Conservation (phyloP, 1,140 invertebrate species). For the Zaprionus camerounensis region DNA sequence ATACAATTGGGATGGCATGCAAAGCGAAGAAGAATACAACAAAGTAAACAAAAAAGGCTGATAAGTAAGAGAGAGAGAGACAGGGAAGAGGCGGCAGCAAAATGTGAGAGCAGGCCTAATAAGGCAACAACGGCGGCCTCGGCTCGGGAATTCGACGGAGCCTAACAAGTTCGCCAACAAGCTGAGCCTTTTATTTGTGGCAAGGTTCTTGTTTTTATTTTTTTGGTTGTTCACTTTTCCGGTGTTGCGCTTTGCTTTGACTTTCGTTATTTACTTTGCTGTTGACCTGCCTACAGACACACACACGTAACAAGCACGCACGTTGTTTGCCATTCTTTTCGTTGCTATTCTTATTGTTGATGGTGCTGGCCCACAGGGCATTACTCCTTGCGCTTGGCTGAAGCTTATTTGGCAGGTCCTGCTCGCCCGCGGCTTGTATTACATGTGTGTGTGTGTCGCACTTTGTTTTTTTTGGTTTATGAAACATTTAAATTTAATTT, state of each 20-base stretch:
- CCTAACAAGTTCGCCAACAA: constrained; percentile 29
- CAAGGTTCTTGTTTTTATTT: constrained; percentile 16
- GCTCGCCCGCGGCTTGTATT: background rate
- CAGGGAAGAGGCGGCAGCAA: background rate
- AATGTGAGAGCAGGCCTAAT: constrained; percentile 16
- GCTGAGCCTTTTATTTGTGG: constrained; percentile 26
- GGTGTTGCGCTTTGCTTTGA: constrained; percentile 50
- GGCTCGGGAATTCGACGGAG: background rate
- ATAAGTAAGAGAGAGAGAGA: constrained; percentile 33
- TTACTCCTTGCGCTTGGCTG: constrained; percentile 62
- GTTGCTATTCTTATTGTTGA: constrained; percentile 19
- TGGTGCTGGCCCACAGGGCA: constrained; percentile 52
- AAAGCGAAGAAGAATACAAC: constrained; percentile 48
- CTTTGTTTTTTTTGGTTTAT: constrained; percentile 44
- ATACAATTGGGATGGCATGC: constrained; percentile 34
- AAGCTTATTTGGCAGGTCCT: constrained; percentile 27
- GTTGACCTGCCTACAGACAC: constrained; percentile 15
- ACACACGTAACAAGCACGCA: background rate
- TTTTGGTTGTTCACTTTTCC: constrained; percentile 54
- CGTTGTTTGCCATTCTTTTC: constrained; percentile 20
- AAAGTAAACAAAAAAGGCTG: constrained; percentile 55
- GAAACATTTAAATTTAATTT: constrained; percentile 47
- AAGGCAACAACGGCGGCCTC: constrained; percentile 25
- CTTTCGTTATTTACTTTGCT: constrained; percentile 49
- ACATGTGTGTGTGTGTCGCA: background rate